A percentile compares a stretch with the other conserved stretches of the same genome.
Evolutionary conservation across 2,888 invertebrate genomes (phyloP).

Genomic region (Allophyes oxyacanthae): DNA sequence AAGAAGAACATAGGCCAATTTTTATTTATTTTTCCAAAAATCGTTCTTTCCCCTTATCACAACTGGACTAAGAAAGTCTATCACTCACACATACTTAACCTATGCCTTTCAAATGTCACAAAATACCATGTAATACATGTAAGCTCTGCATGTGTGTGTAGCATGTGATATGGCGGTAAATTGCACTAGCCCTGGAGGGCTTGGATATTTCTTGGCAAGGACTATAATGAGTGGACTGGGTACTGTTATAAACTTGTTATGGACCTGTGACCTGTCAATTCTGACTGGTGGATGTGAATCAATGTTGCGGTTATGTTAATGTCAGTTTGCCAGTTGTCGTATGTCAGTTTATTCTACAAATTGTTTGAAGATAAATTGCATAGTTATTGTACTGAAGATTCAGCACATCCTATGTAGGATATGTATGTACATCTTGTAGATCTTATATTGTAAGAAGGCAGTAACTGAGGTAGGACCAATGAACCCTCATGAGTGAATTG

Average conservation of each 20-base stretch:
- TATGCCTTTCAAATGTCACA: conserved; percentile 33
- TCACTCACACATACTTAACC: conserved; percentile 4
- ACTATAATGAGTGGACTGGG: conserved; percentile 20
- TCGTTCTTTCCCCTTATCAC: too few relatives aligned
- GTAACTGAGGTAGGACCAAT: too few relatives aligned
- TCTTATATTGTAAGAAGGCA: too few relatives aligned
- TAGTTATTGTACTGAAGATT: too few relatives aligned
- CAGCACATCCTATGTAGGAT: too few relatives aligned
- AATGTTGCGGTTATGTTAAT: conserved; percentile 16
- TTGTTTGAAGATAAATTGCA: too few relatives aligned
- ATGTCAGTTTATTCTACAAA: too few relatives aligned
- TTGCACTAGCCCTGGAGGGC: conserved; percentile 18
- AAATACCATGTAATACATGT: conserved; percentile 8
- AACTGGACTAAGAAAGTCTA: not conserved
- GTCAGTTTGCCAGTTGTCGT: conserved; percentile 4
- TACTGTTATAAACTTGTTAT: conserved; percentile 32
- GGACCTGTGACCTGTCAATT: conserved; percentile 29
- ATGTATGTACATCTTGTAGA: too few relatives aligned
- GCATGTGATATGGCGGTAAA: conserved; percentile 26
- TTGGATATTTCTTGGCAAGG: conserved; percentile 25
- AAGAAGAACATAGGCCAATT: too few relatives aligned
- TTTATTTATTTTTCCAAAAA: too few relatives aligned
- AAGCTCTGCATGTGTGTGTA: conserved; percentile 2
- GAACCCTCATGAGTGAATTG: too few relatives aligned
- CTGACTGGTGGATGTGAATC: conserved; percentile 17